A percentile compares a stretch with the other conserved stretches of the same genome.
Conservation (phyloP, 2,797 vertebrate species). For the Pipistrellus kuhlii region DNA sequence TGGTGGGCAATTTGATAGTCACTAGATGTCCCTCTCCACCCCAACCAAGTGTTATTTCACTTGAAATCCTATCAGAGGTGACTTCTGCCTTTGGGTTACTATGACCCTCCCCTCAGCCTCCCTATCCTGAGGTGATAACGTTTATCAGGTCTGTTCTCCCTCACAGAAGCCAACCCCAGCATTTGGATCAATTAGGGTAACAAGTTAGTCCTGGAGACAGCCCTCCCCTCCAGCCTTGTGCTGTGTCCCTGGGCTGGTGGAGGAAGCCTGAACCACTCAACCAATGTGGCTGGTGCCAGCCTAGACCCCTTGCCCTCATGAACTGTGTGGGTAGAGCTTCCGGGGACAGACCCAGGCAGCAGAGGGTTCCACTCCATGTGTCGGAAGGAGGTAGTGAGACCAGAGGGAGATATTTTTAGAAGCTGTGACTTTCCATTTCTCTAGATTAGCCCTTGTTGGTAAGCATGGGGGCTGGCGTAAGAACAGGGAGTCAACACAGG, state of each 20-base stretch:
- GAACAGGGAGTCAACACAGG: neutral
- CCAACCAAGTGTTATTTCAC: neutral
- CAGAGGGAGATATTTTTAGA: conserved; percentile 76
- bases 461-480: neutral
- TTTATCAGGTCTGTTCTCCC: neutral
- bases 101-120: neutral
- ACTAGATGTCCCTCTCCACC: neutral
- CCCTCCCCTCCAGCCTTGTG: neutral
- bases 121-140: neutral
- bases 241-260: neutral
- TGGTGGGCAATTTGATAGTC: neutral
- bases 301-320: neutral
- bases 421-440: conserved; percentile 73
- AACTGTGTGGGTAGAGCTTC: conserved; percentile 40
- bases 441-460: conserved; percentile 2
- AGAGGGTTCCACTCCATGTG: conserved; percentile 61
- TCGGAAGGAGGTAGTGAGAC: conserved; percentile 76
- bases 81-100: neutral
- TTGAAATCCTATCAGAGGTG: neutral
- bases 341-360: conserved; percentile 51
- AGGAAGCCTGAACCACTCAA: neutral
- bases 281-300: neutral
- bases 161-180: neutral
- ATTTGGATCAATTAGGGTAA: neutral
- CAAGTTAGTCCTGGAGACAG: neutral